phyloP scores from a whole-genome alignment of 2,888 invertebrate species.

The Venustoraphidia nigricollis region DNA sequence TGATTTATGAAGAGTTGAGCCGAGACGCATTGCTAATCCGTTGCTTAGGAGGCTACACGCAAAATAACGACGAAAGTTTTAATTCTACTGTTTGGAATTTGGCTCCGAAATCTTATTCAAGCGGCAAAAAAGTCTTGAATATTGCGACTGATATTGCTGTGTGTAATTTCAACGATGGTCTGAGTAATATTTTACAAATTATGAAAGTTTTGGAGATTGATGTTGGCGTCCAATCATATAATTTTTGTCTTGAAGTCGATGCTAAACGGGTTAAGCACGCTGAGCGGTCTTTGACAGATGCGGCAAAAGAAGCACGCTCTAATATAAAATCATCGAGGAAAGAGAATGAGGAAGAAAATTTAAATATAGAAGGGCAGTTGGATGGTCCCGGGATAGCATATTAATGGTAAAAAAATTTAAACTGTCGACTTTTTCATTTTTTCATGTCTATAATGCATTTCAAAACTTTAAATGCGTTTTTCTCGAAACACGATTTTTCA shows the following conservation, averaged over 20 bases:
- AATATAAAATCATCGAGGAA: slow-evolving; percentile 3
- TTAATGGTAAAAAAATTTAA: slow-evolving; percentile 3
- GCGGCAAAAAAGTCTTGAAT: slow-evolving; percentile 9
- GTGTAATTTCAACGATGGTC: slow-evolving; percentile 6
- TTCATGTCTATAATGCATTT: slow-evolving; percentile 1
- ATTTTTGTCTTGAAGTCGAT: background rate
- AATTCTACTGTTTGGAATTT: background rate
- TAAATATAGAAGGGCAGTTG: slow-evolving; percentile 5
- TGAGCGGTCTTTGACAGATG: background rate
- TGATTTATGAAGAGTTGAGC: background rate
- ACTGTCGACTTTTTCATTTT: background rate
- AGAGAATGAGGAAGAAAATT: slow-evolving; percentile 6
- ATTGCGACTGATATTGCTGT: slow-evolving; percentile 5
- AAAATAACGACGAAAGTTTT: background rate
- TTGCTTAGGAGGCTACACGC: background rate
- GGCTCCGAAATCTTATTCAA: slow-evolving; percentile 6
- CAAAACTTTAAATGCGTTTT: slow-evolving; percentile 7
- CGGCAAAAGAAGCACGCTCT: slow-evolving; percentile 1
- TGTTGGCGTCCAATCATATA: background rate
- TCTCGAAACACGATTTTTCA: too few species aligned
- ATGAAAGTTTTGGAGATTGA: background rate
- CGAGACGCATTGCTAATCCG: background rate
- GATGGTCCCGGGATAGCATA: slow-evolving; percentile 7
- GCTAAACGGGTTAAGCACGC: background rate
- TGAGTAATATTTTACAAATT: too few species aligned